phyloP scores from a whole-genome alignment of 2,113 vertebrate species.

The Polyodon spathula region DNA sequence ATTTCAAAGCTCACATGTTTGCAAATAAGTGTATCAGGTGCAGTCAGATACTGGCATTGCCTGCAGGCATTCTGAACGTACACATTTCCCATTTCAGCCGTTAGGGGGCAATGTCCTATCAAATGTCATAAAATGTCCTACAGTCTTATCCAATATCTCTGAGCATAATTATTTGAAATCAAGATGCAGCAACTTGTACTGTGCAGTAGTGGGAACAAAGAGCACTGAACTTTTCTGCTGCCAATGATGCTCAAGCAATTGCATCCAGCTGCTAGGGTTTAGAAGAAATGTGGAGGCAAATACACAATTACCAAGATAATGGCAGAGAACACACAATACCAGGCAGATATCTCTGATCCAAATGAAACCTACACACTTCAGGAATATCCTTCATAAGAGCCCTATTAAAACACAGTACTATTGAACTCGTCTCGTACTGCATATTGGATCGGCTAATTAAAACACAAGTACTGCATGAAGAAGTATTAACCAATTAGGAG shows the following conservation, averaged over 20 bases:
- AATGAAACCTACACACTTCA: slow-evolving; percentile 10
- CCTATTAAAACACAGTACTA: not conserved
- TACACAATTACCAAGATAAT: slow-evolving; percentile 19
- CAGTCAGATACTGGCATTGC: not conserved
- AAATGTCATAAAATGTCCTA: not conserved
- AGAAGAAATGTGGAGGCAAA: slow-evolving; percentile 4
- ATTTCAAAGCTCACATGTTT: not conserved
- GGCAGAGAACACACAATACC: slow-evolving; percentile 17
- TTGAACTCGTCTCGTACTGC: not conserved
- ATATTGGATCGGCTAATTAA: not conserved
- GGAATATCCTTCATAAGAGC: not conserved
- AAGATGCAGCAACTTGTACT: not conserved
- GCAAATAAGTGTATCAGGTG: not conserved
- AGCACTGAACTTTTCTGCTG: too few species aligned
- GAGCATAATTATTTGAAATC: not conserved
- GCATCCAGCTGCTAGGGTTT: slow-evolving; percentile 6
- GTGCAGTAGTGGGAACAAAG: not conserved
- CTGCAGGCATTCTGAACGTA: not conserved
- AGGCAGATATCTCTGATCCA: slow-evolving; percentile 21
- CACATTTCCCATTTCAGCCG: slow-evolving; percentile 14
- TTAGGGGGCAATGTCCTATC: slow-evolving; percentile 22
- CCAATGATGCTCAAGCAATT: slow-evolving; percentile 19
- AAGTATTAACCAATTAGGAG: not conserved
- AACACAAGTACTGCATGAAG: not conserved
- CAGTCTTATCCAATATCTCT: not conserved